Base-by-base conservation (phyloP, 2,113 vertebrate species). In the Motacilla tschutschensis region DNA sequence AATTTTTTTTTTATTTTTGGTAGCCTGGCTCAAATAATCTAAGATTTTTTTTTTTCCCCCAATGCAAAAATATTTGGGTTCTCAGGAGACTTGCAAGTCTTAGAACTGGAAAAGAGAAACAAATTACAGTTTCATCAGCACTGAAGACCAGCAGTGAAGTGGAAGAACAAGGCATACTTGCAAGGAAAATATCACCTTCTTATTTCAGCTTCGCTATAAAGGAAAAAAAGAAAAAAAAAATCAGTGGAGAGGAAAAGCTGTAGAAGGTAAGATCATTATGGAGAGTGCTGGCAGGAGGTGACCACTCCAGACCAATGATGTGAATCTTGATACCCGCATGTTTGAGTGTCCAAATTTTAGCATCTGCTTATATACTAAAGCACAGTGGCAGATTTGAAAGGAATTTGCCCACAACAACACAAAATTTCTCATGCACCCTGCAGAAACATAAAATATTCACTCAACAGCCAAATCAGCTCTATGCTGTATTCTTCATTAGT, bases 261-360 rank as follows among this genome's bases (percentile, higher is more conserved):
- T 5, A 35, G 38, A 66, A 74, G 20, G 48, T 19, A 83, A 67
- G 48, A 77, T 33, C n/a, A 36, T 73, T 63, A 54, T 2, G 8
- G 26, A 14, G 33, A 67, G 7, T 35, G 21, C 26, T 79, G 55
- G 69, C 10, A 82, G 51, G 8, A 58, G 29, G 25, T 4, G 1
- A 33, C 9, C 1, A 4, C 21, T 48, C 55, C n/a, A 47, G 10
- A 33, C 12, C 2, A 1, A 1, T 5, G 0, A 5, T 11, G 35
- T 7, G 13, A 44, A 94, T 63, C 28, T 7, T n/a, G 70, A 33
- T 25, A 65, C 1, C 18, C 6, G 1, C 5, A 10, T 2, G 5
- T 33, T n/a, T 0, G 0, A 38, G 18, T 31, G 11, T 26, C 57
- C 24, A 59, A 29, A 77, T 36, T 36, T 72, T 53, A 83, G 19